Evolutionary conservation across 2,888 invertebrate species (phyloP), one percentile per base, ranked within the genome.

Genomic region (Microctonus aethiopoides): DNA sequence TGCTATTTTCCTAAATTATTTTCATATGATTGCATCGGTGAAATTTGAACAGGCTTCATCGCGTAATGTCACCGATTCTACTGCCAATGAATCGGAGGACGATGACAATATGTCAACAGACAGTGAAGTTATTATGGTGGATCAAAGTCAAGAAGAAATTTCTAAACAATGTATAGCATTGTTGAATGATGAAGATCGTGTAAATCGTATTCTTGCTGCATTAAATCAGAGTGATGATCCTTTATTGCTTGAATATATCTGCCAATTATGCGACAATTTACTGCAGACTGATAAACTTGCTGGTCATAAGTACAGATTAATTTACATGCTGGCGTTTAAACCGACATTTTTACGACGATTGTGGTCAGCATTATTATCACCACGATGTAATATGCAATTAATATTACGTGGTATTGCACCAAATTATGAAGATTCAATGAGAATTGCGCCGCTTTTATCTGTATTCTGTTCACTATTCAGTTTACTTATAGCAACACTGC

Each of bases 381-480:
- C 90, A 0, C 89, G 92, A 0, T 36, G 34, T 36, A 87, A 94
- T 9, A 84, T 94, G 4, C 90, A 91, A 56, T 89, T 93, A 2
- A 87, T 94, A 41, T 90, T 92, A 0, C 88, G 91, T n/a, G 94
- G 94, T 0, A 88, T 91, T 79, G 89, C 89, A 0, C 87, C 90
- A 2, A 88, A 89, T 22, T 78, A 86, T 67, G 89, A 89, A 13
- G 92, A 93, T 73, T 90, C 92, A 3, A 89, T 91, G 20, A 89
- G 90, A 13, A 90, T 96, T 16, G 89, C 95, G 11, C 94, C 96
- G 0, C 89, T 94, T 0, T 83, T 96, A 39, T 93, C 94, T 0
- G 92, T 95, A 0, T 96, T 97, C 87, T 95, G 95, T 83, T 92
- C 94, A 1, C 87, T 96, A 0, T 95, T 95, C 83, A 93, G 93